phyloP scores from a whole-genome alignment of 2,113 vertebrate genomes.

The Etheostoma cragini region DNA sequence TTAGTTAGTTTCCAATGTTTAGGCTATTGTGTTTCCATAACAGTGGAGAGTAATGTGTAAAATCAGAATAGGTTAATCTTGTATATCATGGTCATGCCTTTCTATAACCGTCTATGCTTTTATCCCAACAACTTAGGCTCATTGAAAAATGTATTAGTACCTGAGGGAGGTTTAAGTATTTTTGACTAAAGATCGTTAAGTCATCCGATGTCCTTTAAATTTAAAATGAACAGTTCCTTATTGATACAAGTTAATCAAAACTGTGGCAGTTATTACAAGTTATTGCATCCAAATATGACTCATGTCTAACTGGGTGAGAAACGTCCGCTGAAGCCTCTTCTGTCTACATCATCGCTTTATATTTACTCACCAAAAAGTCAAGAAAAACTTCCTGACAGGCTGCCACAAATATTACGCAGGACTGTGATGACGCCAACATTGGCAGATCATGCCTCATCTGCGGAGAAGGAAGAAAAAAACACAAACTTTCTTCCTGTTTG shows the following conservation, averaged over 20 bases:
- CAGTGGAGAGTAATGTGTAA: too few species aligned
- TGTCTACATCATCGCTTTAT: background rate
- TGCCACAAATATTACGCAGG: constrained; percentile 1
- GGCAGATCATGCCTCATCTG: background rate
- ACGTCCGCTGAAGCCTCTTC: background rate
- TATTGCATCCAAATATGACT: constrained; percentile 15
- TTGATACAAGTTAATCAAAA: background rate
- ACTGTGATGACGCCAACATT: constrained; percentile 31
- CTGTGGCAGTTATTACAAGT: background rate
- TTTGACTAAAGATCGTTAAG: too few species aligned
- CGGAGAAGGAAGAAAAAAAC: background rate
- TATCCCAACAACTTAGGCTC: too few species aligned
- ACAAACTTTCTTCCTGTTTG: background rate
- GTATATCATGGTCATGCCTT: too few species aligned
- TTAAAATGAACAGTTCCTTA: too few species aligned
- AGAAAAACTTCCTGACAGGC: constrained; percentile 8
- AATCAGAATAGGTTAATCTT: too few species aligned
- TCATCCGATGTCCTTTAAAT: too few species aligned
- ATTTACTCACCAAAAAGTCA: background rate
- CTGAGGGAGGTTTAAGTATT: too few species aligned
- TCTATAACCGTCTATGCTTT: too few species aligned
- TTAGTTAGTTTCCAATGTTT: too few species aligned
- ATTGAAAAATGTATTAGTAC: too few species aligned
- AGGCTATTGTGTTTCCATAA: too few species aligned
- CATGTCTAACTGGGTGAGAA: background rate